Percentiles rank a stretch among this genome's conserved stretches.
These are phyloP conservation scores for Drosophila orosa DNA, from an alignment of 1,140 invertebrate species.

Conservation along the genomic window DNA sequence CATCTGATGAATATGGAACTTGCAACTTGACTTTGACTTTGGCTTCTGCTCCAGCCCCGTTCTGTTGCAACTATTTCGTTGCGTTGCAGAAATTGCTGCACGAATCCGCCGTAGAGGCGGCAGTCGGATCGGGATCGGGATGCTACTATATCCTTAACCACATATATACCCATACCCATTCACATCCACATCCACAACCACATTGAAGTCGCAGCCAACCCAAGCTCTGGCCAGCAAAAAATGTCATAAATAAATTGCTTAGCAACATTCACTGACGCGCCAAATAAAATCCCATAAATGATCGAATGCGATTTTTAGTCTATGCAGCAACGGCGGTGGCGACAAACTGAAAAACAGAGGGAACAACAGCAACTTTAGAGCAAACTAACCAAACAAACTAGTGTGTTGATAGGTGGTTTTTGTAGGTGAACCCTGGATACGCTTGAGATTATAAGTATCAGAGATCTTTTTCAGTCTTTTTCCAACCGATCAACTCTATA, in stretches of 20 bases:
- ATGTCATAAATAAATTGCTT: slow-evolving; percentile 84
- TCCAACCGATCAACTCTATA: no score
- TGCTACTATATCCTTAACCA: slow-evolving; percentile 9
- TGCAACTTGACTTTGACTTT: slow-evolving; percentile 52
- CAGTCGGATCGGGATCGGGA: slow-evolving; percentile 25
- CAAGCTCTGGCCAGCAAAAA: slow-evolving; percentile 62
- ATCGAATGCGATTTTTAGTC: slow-evolving; percentile 84
- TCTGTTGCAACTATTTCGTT: slow-evolving; percentile 71
- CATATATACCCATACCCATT: slow-evolving; percentile 8
- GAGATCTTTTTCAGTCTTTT: no score
- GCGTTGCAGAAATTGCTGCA: slow-evolving; percentile 76
- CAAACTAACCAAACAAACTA: slow-evolving; percentile 28
- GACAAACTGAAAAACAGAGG: slow-evolving; percentile 56
- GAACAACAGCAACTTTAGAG: slow-evolving; percentile 40
- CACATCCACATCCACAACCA: slow-evolving; percentile 1
- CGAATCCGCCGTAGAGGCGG: slow-evolving; percentile 57
- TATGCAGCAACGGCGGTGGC: slow-evolving; percentile 61
- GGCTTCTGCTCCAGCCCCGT: slow-evolving; percentile 19
- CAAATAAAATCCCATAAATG: slow-evolving; percentile 84
- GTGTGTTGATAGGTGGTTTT: neutral
- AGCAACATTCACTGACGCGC: slow-evolving; percentile 84
- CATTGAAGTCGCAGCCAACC: slow-evolving; percentile 10
- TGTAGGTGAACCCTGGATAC: neutral
- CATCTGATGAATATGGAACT: slow-evolving; percentile 82
- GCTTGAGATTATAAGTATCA: neutral